These are phyloP conservation scores for Tamandua tetradactyla DNA, from an alignment of 2,797 vertebrate species.

Conservation along the genomic window DNA sequence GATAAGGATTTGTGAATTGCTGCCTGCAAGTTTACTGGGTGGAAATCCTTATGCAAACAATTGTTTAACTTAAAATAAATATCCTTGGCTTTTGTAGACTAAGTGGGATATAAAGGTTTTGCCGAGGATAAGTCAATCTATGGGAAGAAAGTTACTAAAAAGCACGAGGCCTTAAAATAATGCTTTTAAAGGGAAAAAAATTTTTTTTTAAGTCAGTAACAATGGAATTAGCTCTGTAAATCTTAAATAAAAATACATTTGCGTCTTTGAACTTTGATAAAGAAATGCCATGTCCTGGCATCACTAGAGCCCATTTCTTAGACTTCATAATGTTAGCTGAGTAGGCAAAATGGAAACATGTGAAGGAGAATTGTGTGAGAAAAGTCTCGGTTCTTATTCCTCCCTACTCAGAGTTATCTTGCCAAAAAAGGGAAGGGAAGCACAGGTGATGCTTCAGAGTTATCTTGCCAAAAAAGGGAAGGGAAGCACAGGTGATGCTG, in stretches of 20 bases:
- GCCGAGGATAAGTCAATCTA: not conserved
- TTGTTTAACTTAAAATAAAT: slow-evolving; percentile 32
- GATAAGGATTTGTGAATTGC: slow-evolving; percentile 24
- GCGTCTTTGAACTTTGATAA: slow-evolving; percentile 37
- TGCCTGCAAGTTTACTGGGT: not conserved
- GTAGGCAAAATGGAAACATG: not conserved
- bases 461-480: not conserved
- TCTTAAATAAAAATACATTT: slow-evolving; percentile 18
- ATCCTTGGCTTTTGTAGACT: slow-evolving; percentile 44
- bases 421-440: not conserved
- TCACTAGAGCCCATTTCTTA: not conserved
- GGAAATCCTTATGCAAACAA: slow-evolving; percentile 13
- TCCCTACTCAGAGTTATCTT: not conserved
- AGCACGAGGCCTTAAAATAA: slow-evolving; percentile 13
- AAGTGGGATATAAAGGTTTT: slow-evolving; percentile 1
- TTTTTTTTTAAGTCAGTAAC: not conserved
- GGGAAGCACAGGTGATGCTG: not conserved
- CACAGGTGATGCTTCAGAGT: not conserved
- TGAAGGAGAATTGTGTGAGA: not conserved
- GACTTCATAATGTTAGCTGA: not conserved
- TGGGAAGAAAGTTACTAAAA: slow-evolving; percentile 16
- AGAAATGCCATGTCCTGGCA: not conserved
- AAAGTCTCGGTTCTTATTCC: not conserved
- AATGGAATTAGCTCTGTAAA: slow-evolving; percentile 28
- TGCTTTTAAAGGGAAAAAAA: slow-evolving; percentile 30